phyloP scores from a whole-genome alignment of 2,113 vertebrate genomes.

The Aphelocoma coerulescens region DNA sequence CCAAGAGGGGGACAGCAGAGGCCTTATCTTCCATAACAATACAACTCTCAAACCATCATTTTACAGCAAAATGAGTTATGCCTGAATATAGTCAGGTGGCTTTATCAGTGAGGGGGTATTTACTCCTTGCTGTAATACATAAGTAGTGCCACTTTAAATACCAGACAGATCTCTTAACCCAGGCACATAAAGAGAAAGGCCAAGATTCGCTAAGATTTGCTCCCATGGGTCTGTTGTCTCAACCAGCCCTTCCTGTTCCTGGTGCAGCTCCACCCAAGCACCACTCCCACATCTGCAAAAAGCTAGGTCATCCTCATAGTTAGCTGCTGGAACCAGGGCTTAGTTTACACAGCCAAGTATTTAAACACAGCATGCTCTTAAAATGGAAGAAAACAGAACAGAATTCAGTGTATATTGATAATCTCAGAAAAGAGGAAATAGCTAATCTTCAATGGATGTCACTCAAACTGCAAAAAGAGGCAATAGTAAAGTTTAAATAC shows the following conservation, averaged over 20 bases:
- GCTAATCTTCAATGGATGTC: background rate
- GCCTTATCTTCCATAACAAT: background rate
- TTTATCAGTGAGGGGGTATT: background rate
- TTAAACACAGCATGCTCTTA: background rate
- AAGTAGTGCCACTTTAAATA: background rate
- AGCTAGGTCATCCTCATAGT: background rate
- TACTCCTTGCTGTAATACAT: background rate
- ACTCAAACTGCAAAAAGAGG: background rate
- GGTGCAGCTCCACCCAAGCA: constrained; percentile 24
- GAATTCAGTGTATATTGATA: background rate
- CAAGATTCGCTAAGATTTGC: background rate
- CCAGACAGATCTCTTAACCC: background rate
- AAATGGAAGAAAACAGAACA: background rate
- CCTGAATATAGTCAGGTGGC: background rate
- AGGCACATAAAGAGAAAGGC: background rate
- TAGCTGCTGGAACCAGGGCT: background rate
- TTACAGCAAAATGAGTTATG: background rate
- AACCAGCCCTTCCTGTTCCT: background rate
- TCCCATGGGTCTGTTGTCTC: background rate
- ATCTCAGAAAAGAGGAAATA: background rate
- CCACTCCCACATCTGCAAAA: constrained; percentile 10
- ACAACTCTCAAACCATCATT: background rate
- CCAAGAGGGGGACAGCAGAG: background rate
- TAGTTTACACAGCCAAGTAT: background rate
- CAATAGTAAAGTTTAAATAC: background rate